Percentiles rank a stretch among this genome's conserved stretches.
Evolutionary conservation across 2,888 invertebrate genomes (phyloP).

Genomic region (Drosophila anceps): DNA sequence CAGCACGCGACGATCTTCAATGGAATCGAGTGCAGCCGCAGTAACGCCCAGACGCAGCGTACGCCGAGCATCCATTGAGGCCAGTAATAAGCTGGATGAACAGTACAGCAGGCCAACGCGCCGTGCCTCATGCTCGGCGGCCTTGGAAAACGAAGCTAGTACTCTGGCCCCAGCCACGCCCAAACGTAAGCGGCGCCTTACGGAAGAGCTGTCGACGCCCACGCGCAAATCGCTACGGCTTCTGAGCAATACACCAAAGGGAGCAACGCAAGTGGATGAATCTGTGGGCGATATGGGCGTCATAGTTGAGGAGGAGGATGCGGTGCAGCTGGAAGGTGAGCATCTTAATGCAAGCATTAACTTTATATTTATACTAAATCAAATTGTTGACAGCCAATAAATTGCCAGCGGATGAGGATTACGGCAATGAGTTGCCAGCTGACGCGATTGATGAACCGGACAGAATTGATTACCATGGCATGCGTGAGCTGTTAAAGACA

Average conservation of each 20-base stretch:
- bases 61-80: constrained; percentile 50
- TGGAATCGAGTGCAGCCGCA: constrained; percentile 26
- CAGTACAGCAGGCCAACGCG: constrained; percentile 33
- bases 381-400: constrained; percentile 27
- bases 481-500: constrained; percentile 74
- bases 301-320: constrained; percentile 57
- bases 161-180: constrained; percentile 30
- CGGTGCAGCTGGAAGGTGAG: constrained; percentile 34
- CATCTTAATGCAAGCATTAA: background rate
- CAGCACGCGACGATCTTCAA: constrained; percentile 37
- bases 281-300: constrained; percentile 67
- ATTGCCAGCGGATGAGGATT: constrained; percentile 55
- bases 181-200: constrained; percentile 49
- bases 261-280: constrained; percentile 47
- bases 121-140: constrained; percentile 54
- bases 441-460: constrained; percentile 38
- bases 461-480: constrained; percentile 59
- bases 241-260: constrained; percentile 54
- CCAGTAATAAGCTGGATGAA: constrained; percentile 24
- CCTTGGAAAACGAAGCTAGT: constrained; percentile 10
- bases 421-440: constrained; percentile 54
- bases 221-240: constrained; percentile 52
- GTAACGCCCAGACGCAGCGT: constrained; percentile 50
- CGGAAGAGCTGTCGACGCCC: constrained; percentile 51
- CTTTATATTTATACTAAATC: background rate